Evolutionary conservation across 2,113 vertebrate genomes (phyloP), one percentile per base, ranked within the genome.

Genomic region (Sylvietta virens): DNA sequence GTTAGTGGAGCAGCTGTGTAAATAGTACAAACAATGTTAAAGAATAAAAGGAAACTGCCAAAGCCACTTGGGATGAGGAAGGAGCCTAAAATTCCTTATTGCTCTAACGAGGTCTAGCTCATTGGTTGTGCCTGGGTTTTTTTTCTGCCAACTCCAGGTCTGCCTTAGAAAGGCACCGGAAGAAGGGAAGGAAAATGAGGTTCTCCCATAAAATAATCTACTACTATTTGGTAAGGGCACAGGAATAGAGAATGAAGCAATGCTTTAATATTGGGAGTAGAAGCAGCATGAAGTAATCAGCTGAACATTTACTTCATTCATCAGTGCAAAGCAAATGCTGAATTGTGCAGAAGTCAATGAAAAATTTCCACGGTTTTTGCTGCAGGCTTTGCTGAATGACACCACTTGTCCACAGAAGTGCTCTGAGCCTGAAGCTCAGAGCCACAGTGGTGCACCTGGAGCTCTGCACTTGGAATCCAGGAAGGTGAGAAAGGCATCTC

Each of bases 1-100:
- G 50, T 60, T 48, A 64, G 78, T 54, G 92, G 81, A 96, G 76
- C 97, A 98, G 97, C 97, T 98, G 96, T 97, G 95, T 97, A 97
- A 98, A 98, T 97, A 97, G 80, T 48, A 27, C 1, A 67, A 94
- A 92, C 90, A 80, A 87, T 76, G 64, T 94, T 94, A 94, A 96
- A 96, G 95, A 97, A 95, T 96, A 82, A 95, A 97, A 97, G 94
- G 90, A 96, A 96, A 86, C 94, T 77, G 91, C 94, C 33, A 57
- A 69, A 72, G 79, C 79, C 86, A 91, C 81, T 81, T 89, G 94
- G 93, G 96, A 95, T 85, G 65, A 91, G 90, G 83, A 90, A 85
- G 45, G 79, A 96, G 83, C 58, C 89, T 92, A 53, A 93, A 94
- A 78, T 78, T 64, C 37, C 72, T 28, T 28, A 16, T 45, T 81